Base-by-base conservation (phyloP, 2,888 invertebrate species). In the Drosophila neutralis region DNA sequence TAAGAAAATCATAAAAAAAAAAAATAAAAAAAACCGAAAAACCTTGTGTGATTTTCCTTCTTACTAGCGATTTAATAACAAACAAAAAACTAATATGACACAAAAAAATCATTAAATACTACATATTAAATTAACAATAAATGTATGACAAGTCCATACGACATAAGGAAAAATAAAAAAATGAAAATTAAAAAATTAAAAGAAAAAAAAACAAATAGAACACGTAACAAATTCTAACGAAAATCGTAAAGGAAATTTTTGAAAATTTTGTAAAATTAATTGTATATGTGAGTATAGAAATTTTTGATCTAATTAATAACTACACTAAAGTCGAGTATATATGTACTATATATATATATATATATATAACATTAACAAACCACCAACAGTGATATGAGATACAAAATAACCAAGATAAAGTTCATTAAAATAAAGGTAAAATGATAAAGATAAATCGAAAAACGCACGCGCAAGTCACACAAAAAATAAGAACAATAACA, bases 301-400 rank as follows among this genome's bases (percentile, higher is more conserved):
- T 38, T 82, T 76, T 89, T 73, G 71, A 76, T 65, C 78, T 83
- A 87, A 73, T 83, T 73, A 73, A 56, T 67, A 72, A 78, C 45
- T 45, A 45, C 64, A 69, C 58, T 66, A 53, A 67, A 72, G 56
- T 57, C 59, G 59, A 65, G 40, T 53, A 53, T 48, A 54, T 33
- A 36, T 54, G 36, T 27, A 27, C 27, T 15, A 36, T 42, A 27
- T 27, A 27, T 29, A 29, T 29, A 58, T 48, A 52, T 68, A 56
- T 70, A 68, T 73, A 69, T 72, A 69, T 62, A 85, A 78, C 63
- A 88, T 87, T 75, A 77, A 85, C 71, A 90, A 87, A 90, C 87
- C 90, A 87, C 90, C 87, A 90, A 90, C 90, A 87, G 87, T 87
- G 87, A 87, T 87, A 87, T 89, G 76, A 87, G 75, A 73, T 87